Percentiles rank a stretch among this genome's conserved stretches.
phyloP scores from a whole-genome alignment of 2,888 invertebrate genomes.

The Steinernema hermaphroditum region DNA sequence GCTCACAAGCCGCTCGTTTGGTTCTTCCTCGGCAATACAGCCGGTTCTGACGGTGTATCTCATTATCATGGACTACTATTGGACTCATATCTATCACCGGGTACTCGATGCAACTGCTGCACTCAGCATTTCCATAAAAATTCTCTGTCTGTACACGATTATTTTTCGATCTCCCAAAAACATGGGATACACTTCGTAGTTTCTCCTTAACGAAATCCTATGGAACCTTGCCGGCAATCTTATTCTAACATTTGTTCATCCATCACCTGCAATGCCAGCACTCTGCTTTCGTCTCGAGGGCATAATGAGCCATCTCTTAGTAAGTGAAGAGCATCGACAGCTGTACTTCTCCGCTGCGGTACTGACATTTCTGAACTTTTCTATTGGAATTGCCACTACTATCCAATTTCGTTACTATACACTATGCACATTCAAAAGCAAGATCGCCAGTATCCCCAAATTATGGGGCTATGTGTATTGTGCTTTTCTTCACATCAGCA shows the following conservation, averaged over 20 bases:
- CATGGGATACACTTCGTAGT: neutral
- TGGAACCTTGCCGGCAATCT: constrained; percentile 5
- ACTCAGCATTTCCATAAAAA: constrained; percentile 71
- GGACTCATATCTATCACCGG: too few relatives aligned
- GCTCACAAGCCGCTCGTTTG: too few relatives aligned
- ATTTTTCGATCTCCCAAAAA: neutral
- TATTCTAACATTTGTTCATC: neutral
- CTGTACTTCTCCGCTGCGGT: neutral
- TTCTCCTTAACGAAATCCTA: neutral
- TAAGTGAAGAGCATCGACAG: neutral
- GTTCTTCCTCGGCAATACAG: too few relatives aligned
- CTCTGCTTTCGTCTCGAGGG: neutral
- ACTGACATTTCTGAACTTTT: too few relatives aligned
- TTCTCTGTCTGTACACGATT: neutral
- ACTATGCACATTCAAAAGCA: neutral
- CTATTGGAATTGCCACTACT: too few relatives aligned
- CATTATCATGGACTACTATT: too few relatives aligned
- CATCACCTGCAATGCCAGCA: neutral
- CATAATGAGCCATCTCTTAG: neutral
- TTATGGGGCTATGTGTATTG: neutral
- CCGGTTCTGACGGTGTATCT: too few relatives aligned
- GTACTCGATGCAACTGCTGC: too few relatives aligned
- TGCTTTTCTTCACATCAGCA: neutral
- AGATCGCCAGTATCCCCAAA: neutral
- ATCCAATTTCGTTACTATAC: neutral